phyloP scores from a whole-genome alignment of 2,113 vertebrate genomes.

The Myanophis thanlyinensis region DNA sequence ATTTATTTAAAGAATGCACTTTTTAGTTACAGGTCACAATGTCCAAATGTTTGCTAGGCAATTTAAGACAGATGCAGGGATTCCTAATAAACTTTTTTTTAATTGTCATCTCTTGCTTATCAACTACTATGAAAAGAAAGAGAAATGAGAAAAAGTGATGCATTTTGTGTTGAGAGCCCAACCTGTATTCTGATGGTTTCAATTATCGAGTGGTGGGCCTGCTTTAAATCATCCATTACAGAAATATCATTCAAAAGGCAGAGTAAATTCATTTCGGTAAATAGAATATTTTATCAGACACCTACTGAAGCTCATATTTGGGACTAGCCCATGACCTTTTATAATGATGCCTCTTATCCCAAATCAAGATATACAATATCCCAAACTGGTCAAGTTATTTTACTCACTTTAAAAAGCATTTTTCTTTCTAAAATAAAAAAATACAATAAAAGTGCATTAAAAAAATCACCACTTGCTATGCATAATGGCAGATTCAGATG shows the following conservation, averaged over 20 bases:
- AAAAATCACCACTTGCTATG: background rate
- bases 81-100: background rate
- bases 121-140: background rate
- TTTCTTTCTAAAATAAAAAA: background rate
- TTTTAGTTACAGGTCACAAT: background rate
- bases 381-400: background rate
- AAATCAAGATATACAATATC: background rate
- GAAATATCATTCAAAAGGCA: background rate
- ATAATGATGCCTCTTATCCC: background rate
- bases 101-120: background rate
- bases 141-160: background rate
- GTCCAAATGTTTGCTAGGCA: background rate
- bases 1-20: background rate
- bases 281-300: background rate
- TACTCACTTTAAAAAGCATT: background rate
- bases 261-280: background rate
- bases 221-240: background rate
- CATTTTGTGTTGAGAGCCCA: background rate
- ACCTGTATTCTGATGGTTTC: background rate
- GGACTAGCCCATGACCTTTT: background rate
- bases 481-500: background rate
- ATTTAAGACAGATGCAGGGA: background rate
- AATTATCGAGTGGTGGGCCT: too few species aligned
- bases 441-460: background rate
- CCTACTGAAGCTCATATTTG: background rate